Evolutionary conservation across 2,113 vertebrate species (phyloP).

Genomic region (Felis catus): F.catus_Fca126_mat1.0 CM031413.1:92165001-92165500

Average conservation of each 20-base stretch:
- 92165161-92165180: conserved; percentile 21
- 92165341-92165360: conserved; percentile 76
- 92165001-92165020: not conserved
- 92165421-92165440: conserved; percentile 75
- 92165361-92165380: conserved; percentile 80
- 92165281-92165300: conserved; percentile 60
- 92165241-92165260: conserved; percentile 23
- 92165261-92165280: not conserved
- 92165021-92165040: not conserved
- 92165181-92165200: not conserved
- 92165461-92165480: not conserved
- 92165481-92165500: conserved; percentile 48
- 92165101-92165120: conserved; percentile 29
- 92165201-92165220: not conserved
- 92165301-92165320: conserved; percentile 71
- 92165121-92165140: not conserved
- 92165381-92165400: conserved; percentile 77
- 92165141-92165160: conserved; percentile 34
- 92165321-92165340: conserved; percentile 79
- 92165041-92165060: not conserved
- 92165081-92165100: conserved; percentile 27
- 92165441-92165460: conserved; percentile 66
- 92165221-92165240: conserved; percentile 22
- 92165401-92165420: conserved; percentile 67
- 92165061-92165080: conserved; percentile 9